Evolutionary conservation across 1,140 invertebrate genomes (phyloP), one percentile per base, ranked within the genome.

Genomic region (Vanessa tameamea): DNA sequence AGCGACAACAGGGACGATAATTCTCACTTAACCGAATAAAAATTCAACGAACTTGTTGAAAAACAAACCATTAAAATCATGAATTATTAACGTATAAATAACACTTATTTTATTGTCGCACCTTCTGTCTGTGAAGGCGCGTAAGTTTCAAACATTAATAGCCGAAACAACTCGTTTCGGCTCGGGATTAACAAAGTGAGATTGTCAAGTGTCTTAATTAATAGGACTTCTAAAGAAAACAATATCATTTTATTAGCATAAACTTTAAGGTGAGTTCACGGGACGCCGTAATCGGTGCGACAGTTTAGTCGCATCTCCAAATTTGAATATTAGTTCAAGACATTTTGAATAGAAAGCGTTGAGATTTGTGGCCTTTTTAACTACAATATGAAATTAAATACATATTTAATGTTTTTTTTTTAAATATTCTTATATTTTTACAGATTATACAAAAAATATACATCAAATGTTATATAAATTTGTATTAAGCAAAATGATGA

Each of bases 241-340:
- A 91, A 91, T 91, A 89, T 88, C 85, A 91, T 87, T 91, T 91
- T 91, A 91, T 91, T 91, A 88, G 87, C 87, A 89, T 88, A 87
- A 86, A 69, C 81, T 73, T 67, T 81, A 79, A 65, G 68, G 57
- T 13, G 31, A 13, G 13, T 55, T 48, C 47, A 57, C 47, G 66
- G 6, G 23, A n/a, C 12, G 51, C 48, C n/a, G 15, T 2, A 31
- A 23, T 15, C 1, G 20, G 12, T 47, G 61, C 67, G 73, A 57
- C 51, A 26, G 37, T 37, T 47, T 43, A 50, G 43, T 26, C 47
- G 65, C 71, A 7, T 23, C 0, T 15, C 6, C 2, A 51, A 14
- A 51, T 51, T 51, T 15, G 1, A 14, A 15, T n/a, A 15, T 51
- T 51, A 51, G 3, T 51, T 9, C 48, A 51, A 51, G 48, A 14